Base-by-base conservation (phyloP, 2,113 vertebrate species). In the Trematocara unimaculatum region DNA sequence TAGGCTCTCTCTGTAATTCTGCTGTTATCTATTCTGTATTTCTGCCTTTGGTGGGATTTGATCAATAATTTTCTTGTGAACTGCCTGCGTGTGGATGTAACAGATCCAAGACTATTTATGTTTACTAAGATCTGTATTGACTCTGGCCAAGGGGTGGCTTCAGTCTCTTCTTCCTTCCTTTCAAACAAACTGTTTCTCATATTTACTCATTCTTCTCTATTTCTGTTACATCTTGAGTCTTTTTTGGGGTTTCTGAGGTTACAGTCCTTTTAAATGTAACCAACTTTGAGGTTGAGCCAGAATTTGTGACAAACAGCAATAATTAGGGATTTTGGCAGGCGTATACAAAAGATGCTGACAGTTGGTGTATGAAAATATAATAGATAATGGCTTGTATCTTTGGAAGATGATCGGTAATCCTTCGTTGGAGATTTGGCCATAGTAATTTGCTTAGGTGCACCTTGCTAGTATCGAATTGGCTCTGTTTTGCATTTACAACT, bases 1-100 rank as follows among this genome's bases (percentile, higher is more conserved):
- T n/a, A 3, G 70, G 4, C 3, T 51, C 6, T 49, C 42, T 20
- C 54, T 60, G 53, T 89, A 49, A 88, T 87, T 47, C n/a, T 35
- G 15, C 42, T 83, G 64, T 82, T 93, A 49, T 88, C 81, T 42
- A 53, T 74, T 58, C 26, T 33, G 35, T 84, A 45, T 87, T 70
- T 85, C 45, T 83, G 85, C 87, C 84, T 89, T 89, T 77, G 89
- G 90, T 85, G 82, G 45, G 79, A 45, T 91, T 45, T 94, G 92
- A 95, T 95, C 92, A 89, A 92, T 94, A 92, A 64, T 84, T 81
- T 82, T 77, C 81, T 83, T 92, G 85, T 84, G 89, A 88, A 79
- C 77, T 85, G 79, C 53, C 80, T 14, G 31, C 33, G 79, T 92
- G 91, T 87, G 88, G 88, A 92, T 91, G 84, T 84, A 91, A 89